Base-by-base conservation (phyloP, 2,888 invertebrate genomes). In the Polymixis lichenea region DNA sequence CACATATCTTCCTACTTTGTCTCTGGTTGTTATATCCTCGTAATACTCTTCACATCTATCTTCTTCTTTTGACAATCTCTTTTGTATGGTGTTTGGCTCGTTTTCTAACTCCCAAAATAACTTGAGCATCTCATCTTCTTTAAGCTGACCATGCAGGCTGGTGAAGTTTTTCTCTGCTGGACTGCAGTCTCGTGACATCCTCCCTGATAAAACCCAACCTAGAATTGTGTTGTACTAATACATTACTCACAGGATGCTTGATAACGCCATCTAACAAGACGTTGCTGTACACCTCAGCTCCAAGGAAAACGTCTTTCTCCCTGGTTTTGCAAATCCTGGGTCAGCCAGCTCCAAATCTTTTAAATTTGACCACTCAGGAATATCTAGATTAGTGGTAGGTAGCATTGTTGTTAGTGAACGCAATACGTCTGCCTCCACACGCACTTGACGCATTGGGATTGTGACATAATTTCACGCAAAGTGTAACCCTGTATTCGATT, bases 231-330 rank as follows among this genome's bases (percentile, higher is more conserved):
- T 53, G 32, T 7, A 32, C 66, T 22, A 51, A 66, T 22, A 32
- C 2, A 7, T 66, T 51, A 15, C 66, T 17, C 22, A 15, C 11
- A 8, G 49, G 51, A 15, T 66, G 49, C 28, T 66, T 66, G 8
- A 51, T 15, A 8, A 53, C 66, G 51, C 51, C 51, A 9, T 66
- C 66, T 9, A 32, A 13, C 15, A 66, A 15, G 5, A 51, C 22
- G 22, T 51, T 15, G 32, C 28, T 25, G 46, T 66, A 51, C 6
- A 66, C 51, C 9, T 66, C 66, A 38, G 73, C 73, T 62, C 74
- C 74, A 60, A 78, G 60, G 17, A 78, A 13, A 78, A 78, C 75
- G 38, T 75, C 69, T 17, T 74, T 74, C 11, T 74, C n/a, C 69
- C 77, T 66, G 72, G 69, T 56, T 69, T 75, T 19, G 69, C 49